Percentiles rank a stretch among this genome's conserved stretches.
Evolutionary conservation across 1,140 invertebrate genomes (phyloP).

Genomic region (Phortica variegata): DNA sequence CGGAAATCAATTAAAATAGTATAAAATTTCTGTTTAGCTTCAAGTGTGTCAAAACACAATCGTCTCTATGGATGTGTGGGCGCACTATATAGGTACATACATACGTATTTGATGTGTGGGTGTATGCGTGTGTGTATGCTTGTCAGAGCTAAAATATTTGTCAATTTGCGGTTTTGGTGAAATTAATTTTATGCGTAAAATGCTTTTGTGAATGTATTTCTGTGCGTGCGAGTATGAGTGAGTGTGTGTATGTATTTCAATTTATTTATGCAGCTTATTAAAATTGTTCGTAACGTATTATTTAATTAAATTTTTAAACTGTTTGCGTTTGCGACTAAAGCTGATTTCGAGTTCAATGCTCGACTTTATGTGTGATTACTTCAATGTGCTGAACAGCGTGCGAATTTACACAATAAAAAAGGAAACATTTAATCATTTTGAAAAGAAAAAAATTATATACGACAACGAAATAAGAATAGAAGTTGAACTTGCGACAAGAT

Average conservation of each 20-base stretch:
- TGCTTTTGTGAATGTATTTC: conserved; percentile 12
- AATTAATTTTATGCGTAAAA: conserved; percentile 39
- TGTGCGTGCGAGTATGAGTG: neutral
- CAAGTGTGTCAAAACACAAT: no score
- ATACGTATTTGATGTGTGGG: neutral
- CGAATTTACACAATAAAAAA: no score
- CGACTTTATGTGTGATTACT: no score
- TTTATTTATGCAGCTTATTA: conserved; percentile 50
- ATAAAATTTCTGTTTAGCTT: conserved; percentile 12
- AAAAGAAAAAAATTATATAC: no score
- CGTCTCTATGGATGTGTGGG: neutral
- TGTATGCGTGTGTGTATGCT: conserved; percentile 14
- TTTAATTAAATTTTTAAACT: conserved; percentile 49
- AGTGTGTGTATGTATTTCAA: conserved; percentile 25
- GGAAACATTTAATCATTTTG: no score
- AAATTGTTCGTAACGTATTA: conserved; percentile 38
- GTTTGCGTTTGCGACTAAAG: no score
- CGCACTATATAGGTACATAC: neutral
- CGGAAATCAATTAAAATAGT: conserved; percentile 49
- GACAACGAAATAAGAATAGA: no score
- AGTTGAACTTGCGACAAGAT: no score
- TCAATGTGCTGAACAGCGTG: no score
- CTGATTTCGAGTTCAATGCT: no score
- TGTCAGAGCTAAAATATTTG: conserved; percentile 48
- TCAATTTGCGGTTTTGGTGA: conserved; percentile 46